Conservation (phyloP, 2,797 vertebrate genomes). For the Eurystomus glaucurus region DNA sequence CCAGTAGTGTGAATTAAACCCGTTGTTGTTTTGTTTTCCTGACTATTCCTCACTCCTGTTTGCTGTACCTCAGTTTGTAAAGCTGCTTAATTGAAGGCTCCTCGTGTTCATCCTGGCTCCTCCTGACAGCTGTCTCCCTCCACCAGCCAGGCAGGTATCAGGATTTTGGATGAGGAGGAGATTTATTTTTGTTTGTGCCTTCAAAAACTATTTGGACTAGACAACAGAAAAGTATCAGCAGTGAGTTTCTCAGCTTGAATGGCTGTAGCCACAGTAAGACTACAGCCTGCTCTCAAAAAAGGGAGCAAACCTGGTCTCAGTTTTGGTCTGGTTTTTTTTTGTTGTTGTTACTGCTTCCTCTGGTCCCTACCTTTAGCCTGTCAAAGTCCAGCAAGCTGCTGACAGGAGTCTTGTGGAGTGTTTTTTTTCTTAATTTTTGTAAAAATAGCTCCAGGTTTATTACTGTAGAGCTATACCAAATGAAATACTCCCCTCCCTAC, state of each 20-base stretch:
- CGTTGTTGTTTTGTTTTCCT: background rate
- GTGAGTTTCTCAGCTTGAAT: background rate
- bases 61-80: background rate
- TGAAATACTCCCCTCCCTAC: background rate
- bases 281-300: rapidly evolving
- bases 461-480: background rate
- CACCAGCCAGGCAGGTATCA: background rate
- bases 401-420: background rate
- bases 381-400: background rate
- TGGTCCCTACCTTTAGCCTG: background rate
- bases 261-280: background rate
- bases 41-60: background rate
- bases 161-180: background rate
- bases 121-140: background rate
- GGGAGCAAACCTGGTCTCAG: background rate
- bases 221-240: background rate
- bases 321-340: background rate
- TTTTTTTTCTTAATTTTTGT: background rate
- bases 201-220: background rate
- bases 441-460: background rate
- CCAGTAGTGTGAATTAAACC: background rate
- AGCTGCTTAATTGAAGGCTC: background rate
- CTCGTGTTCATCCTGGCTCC: background rate
- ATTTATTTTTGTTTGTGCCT: background rate
- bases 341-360: background rate